Conservation (phyloP, 2,797 vertebrate species). For the Gastrophryne carolinensis region DNA sequence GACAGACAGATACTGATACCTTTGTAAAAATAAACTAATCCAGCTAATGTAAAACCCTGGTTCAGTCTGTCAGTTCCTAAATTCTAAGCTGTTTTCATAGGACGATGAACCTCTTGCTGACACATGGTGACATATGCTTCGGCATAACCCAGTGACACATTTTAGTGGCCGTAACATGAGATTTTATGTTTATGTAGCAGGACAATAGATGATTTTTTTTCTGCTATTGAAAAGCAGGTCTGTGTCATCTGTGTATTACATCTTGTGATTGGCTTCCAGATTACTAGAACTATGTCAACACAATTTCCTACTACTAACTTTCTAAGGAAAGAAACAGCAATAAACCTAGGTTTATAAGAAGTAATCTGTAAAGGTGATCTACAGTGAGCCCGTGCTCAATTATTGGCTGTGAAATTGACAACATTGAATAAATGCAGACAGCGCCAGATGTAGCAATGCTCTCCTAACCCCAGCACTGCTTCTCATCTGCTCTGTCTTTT, state of each 20-base stretch:
- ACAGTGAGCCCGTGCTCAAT: no score
- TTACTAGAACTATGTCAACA: not conserved
- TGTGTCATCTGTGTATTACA: not conserved
- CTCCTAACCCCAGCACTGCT: no score
- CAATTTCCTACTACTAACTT: not conserved
- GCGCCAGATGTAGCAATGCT: no score
- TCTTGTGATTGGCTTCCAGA: not conserved
- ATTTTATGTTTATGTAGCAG: constrained; percentile 13
- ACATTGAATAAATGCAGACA: no score
- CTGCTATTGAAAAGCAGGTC: not conserved
- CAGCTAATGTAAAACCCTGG: not conserved
- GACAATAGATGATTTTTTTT: constrained; percentile 44
- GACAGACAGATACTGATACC: not conserved
- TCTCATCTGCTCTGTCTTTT: no score
- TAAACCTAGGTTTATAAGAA: not conserved
- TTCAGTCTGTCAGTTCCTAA: not conserved
- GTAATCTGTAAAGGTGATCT: not conserved
- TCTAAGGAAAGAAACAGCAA: not conserved
- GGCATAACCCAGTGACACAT: constrained; percentile 15
- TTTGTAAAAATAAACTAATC: not conserved
- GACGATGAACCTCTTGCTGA: not conserved
- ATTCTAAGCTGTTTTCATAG: not conserved
- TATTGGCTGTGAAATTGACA: no score
- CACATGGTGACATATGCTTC: constrained; percentile 10
- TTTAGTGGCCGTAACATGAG: not conserved